Base-by-base conservation (phyloP, 2,888 invertebrate genomes). In the Hartigia nigra region DNA sequence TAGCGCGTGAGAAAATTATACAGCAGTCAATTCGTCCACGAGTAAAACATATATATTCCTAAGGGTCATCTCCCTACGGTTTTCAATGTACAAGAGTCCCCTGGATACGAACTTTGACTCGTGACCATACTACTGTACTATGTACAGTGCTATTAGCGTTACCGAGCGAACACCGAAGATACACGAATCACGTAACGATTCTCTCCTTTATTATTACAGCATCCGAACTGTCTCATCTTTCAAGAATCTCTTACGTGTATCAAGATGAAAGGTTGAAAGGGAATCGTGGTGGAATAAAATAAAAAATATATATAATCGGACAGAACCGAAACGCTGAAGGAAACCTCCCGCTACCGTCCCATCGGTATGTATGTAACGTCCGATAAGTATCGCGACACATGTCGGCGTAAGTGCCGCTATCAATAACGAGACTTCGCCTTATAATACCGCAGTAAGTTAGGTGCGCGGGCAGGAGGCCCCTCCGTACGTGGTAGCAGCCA, bases 331-430 rank as follows among this genome's bases (percentile, higher is more conserved):
- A 31, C 31, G 32, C 12, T 70, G 31, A 31, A 31, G 31, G 70
- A 70, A 72, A 32, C 72, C 12, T 14, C 72, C 32, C 72, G 72
- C 72, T 72, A 34, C 72, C 55, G 55, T 72, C 31, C 72, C 72
- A 31, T 78, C 81, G 86, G 86, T 87, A 85, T 85, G 87, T 84
- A 85, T 84, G 86, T 85, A 86, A 81, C 79, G 77, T 84, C 85
- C 86, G 89, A 90, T 90, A 88, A 89, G 89, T 87, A 90, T 90
- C 89, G 85, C 87, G 87, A 90, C 90, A 90, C 88, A 87, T 89
- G 90, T 90, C 89, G 85, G 83, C 85, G 84, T 89, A 90, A 90
- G 86, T 90, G 86, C 86, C 83, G 87, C 87, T 86, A 90, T 90
- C 89, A 88, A 90, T 90, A 90, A 85, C 87, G 55, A 70, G 36